A percentile compares a stretch with the other conserved stretches of the same genome.
phyloP scores from a whole-genome alignment of 2,888 invertebrate genomes.

The Kryphioiulus occultus region DNA sequence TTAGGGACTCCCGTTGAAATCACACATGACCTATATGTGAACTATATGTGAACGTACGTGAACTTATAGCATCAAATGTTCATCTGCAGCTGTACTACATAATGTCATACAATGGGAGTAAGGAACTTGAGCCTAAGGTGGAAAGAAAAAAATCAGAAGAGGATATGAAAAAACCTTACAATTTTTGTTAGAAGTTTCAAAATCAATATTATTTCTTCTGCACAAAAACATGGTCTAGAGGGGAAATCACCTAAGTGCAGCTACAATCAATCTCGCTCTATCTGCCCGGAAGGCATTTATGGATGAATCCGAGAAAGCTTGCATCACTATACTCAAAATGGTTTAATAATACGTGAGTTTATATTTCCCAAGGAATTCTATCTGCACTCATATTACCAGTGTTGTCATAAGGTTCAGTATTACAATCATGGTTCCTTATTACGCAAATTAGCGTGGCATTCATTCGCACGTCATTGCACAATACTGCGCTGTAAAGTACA shows the following conservation, averaged over 20 bases:
- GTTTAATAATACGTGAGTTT: not conserved
- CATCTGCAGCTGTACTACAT: too few relatives aligned
- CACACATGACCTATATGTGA: too few relatives aligned
- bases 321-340: not conserved
- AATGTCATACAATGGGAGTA: not conserved
- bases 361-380: not conserved
- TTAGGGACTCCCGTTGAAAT: too few relatives aligned
- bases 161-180: not conserved
- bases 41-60: too few relatives aligned
- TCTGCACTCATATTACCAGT: not conserved
- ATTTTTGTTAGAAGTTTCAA: not conserved
- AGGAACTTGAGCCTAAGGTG: not conserved
- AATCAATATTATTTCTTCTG: not conserved
- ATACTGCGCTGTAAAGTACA: too few relatives aligned
- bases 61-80: too few relatives aligned
- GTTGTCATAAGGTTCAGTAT: not conserved
- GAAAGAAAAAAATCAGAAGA: not conserved
- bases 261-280: not conserved
- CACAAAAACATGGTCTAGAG: not conserved
- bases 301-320: not conserved
- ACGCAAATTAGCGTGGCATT: not conserved
- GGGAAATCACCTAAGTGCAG: not conserved
- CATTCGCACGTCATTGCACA: too few relatives aligned
- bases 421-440: not conserved
- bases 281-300: not conserved